phyloP scores from a whole-genome alignment of 1,140 invertebrate species.

The Brachionus angularis region DNA sequence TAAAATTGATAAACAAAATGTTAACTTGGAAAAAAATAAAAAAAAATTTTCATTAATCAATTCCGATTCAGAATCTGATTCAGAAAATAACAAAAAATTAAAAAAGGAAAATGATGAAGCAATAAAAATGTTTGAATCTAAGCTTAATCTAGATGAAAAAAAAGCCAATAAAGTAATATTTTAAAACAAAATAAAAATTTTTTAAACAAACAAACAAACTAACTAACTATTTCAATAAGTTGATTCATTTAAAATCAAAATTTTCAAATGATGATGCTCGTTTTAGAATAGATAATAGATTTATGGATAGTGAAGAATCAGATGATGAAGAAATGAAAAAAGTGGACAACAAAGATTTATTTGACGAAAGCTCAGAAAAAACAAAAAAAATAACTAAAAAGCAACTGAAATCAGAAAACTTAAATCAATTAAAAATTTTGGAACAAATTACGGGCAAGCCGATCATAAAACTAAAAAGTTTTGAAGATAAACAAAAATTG shows the following conservation, averaged over 20 bases:
- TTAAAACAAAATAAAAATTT: neutral
- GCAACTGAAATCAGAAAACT: slow-evolving; percentile 1
- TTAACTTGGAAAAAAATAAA: neutral
- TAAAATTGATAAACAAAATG: neutral
- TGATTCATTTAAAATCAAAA: slow-evolving; percentile 37
- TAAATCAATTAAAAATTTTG: slow-evolving; percentile 18
- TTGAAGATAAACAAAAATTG: neutral
- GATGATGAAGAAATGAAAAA: neutral
- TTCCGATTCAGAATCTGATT: neutral
- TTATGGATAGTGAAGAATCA: neutral
- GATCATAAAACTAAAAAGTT: slow-evolving; percentile 26
- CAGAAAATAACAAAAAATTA: neutral
- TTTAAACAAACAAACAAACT: too few relatives aligned
- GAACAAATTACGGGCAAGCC: slow-evolving; percentile 36
- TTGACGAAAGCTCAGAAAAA: neutral
- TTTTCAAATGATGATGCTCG: slow-evolving; percentile 35
- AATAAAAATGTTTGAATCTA: slow-evolving; percentile 24
- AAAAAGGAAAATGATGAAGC: neutral
- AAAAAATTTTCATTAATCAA: slow-evolving; percentile 31
- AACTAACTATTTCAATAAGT: neutral
- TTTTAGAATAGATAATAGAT: slow-evolving; percentile 41
- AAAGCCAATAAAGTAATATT: slow-evolving; percentile 22
- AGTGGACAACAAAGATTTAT: neutral
- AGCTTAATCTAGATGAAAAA: slow-evolving; percentile 26
- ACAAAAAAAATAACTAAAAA: slow-evolving; percentile 12